phyloP scores from a whole-genome alignment of 2,797 vertebrate species.

The Heliangelus exortis region DNA sequence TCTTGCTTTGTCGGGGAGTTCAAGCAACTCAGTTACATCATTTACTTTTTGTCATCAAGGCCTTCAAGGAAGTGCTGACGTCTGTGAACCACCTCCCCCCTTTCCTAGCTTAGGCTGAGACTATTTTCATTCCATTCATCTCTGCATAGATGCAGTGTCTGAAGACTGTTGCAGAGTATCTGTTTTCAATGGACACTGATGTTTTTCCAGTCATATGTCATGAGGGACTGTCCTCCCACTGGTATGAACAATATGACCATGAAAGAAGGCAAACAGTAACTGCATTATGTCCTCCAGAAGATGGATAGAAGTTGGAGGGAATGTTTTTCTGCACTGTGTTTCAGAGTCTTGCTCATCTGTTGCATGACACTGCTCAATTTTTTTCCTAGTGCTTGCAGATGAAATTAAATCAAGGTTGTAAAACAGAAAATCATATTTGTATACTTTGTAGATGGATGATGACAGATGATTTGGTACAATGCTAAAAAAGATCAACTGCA shows the following conservation, averaged over 20 bases:
- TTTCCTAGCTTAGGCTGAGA: not conserved
- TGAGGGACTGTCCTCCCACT: not conserved
- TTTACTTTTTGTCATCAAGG: not conserved
- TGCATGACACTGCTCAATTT: not conserved
- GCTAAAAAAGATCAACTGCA: not conserved
- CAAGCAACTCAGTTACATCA: not conserved
- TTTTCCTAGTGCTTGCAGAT: not conserved
- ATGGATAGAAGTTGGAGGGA: not conserved
- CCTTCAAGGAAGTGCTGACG: not conserved
- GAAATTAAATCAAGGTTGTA: constrained; percentile 23
- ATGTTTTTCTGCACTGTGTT: not conserved
- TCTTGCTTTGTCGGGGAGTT: not conserved
- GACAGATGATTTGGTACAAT: not conserved
- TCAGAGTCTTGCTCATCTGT: not conserved
- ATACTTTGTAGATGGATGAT: not conserved
- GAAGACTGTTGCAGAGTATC: not conserved
- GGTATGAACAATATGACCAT: not conserved
- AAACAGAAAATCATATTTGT: not conserved
- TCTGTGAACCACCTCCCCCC: not conserved
- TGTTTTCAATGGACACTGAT: not conserved
- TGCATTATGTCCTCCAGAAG: constrained; percentile 29
- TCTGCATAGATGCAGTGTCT: not conserved
- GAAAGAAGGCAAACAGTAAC: constrained; percentile 19
- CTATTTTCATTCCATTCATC: constrained; percentile 4
- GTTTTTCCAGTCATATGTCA: constrained; percentile 29